Percentiles rank a stretch among this genome's conserved stretches.
These are phyloP conservation scores for Tetragnatha versicolor DNA, from an alignment of 1,140 invertebrate species.

Conservation along the genomic window DNA sequence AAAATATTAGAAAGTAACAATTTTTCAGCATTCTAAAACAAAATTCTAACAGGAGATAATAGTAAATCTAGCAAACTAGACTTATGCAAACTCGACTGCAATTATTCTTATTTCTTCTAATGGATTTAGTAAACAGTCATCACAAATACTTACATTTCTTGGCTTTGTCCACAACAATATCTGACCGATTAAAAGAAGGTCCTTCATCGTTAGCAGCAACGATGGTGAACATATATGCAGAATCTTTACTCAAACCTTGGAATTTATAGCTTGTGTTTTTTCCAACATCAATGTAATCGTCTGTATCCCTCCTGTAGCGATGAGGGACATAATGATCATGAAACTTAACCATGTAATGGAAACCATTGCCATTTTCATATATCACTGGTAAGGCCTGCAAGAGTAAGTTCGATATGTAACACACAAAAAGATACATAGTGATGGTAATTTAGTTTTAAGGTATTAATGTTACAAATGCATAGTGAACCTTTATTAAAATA, in stretches of 20 bases:
- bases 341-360: conserved; percentile 18
- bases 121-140: too few species aligned
- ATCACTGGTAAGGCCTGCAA: conserved; percentile 26
- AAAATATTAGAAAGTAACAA: too few species aligned
- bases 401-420: background rate
- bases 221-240: conserved; percentile 39
- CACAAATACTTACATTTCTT: conserved; percentile 37
- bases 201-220: conserved; percentile 20
- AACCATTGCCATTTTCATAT: conserved; percentile 32
- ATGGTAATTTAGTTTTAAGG: background rate
- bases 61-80: too few species aligned
- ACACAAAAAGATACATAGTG: background rate
- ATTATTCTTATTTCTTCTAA: too few species aligned
- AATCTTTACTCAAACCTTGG: background rate
- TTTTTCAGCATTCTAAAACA: too few species aligned
- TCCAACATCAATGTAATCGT: background rate
- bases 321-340: conserved; percentile 12
- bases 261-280: conserved; percentile 28
- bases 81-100: too few species aligned
- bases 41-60: too few species aligned
- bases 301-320: background rate
- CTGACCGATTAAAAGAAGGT: conserved; percentile 1
- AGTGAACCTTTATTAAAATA: background rate
- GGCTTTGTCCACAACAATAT: conserved; percentile 37
- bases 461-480: background rate